Base-by-base conservation (phyloP, 2,797 vertebrate genomes). In the Decapterus maruadsi region DNA sequence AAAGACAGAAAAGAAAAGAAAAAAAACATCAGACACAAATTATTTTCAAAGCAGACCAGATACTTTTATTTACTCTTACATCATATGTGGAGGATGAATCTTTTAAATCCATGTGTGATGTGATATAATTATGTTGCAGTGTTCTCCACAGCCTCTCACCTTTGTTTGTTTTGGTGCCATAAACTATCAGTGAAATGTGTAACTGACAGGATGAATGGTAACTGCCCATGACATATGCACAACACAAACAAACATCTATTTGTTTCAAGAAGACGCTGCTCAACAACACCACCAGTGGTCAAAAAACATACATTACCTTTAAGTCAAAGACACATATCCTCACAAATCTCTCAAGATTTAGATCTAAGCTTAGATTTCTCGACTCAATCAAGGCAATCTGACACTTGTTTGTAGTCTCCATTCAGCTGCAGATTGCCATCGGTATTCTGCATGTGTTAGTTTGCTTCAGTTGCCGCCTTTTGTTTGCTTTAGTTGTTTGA, bases 361-460 rank as follows among this genome's bases (percentile, higher is more conserved):
- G 17, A 9, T 16, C 55, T 5, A 4, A 31, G 51, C n/a, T 43
- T 51, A 19, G 60, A 6, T 50, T 65, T 57, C 3, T 54, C 16
- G 29, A 46, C 29, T 38, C 22, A n/a, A n/a, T n/a, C n/a, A n/a
- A n/a, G n/a, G n/a, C n/a, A 58, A 17, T 53, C 50, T 5, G 59
- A 45, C 43, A 46, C 12, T 12, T 57, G 46, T 46, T 50, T 56
- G 8, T 17, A 38, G 55, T 17, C 36, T 46, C 20, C 40, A 68
- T 65, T 50, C 11, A 68, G 26, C 40, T 68, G 68, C 20, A 22
- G 40, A 19, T 12, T 68, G 12, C 46, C 40, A 62, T 68, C 46
- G 66, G 36, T 43, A 68, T 74, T 67, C 46, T 59, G 10, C 59
- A 51, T 19, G 55, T 19, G 13, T 34, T 29, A 19, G 22, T n/a